These are phyloP conservation scores for Mamestra brassicae DNA, from an alignment of 2,888 invertebrate species.

Conservation along the genomic window DNA sequence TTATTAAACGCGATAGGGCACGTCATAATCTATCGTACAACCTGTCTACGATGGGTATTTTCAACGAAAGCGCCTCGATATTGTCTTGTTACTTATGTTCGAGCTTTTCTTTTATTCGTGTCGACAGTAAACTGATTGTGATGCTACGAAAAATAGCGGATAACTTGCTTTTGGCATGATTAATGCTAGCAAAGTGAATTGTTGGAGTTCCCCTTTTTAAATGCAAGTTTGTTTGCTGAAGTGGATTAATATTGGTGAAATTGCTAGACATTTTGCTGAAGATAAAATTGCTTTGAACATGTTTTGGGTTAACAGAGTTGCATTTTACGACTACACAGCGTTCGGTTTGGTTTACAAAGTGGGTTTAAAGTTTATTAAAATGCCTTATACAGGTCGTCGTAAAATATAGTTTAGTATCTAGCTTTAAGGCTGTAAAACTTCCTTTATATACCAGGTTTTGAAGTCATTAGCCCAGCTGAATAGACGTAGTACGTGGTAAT, in stretches of 20 bases:
- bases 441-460: background rate
- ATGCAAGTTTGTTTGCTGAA: constrained; percentile 47
- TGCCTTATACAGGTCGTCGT: constrained; percentile 35
- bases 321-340: constrained; percentile 30
- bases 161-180: constrained; percentile 46
- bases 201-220: constrained; percentile 32
- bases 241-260: constrained; percentile 41
- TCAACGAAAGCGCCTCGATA: constrained; percentile 64
- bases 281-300: constrained; percentile 37
- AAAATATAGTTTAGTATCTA: constrained; percentile 23
- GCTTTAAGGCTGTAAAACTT: constrained; percentile 18
- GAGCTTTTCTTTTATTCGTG: constrained; percentile 68
- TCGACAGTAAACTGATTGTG: constrained; percentile 67
- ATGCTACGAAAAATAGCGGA: constrained; percentile 48
- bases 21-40: constrained; percentile 77
- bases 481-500: background rate
- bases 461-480: background rate
- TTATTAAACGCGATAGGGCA: constrained; percentile 84
- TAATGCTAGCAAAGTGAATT: constrained; percentile 48
- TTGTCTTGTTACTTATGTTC: constrained; percentile 60
- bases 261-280: constrained; percentile 8
- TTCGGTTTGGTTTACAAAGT: constrained; percentile 18
- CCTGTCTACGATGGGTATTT: constrained; percentile 71
- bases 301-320: constrained; percentile 38
- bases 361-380: constrained; percentile 48